Evolutionary conservation across 2,797 vertebrate species (phyloP).

Genomic region (Brotula barbata): DNA sequence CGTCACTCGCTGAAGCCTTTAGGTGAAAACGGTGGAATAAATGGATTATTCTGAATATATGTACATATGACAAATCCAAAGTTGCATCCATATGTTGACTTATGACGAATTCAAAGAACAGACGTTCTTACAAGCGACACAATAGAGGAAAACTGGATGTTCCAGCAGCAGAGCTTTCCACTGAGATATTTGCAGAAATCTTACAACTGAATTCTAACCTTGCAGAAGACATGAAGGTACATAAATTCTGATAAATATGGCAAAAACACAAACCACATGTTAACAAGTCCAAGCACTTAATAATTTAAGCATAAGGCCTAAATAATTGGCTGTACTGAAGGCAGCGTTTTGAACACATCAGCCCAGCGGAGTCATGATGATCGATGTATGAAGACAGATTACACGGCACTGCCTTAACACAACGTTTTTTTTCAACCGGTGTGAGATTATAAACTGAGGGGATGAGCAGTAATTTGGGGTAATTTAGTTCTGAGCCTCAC

Average conservation of each 20-base stretch:
- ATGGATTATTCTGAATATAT: neutral
- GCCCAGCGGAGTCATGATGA: conserved; percentile 21
- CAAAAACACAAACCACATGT: too few species aligned
- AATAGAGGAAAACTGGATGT: conserved; percentile 5
- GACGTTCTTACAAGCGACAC: conserved; percentile 4
- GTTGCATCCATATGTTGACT: too few species aligned
- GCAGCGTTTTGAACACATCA: conserved; percentile 31
- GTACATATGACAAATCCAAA: too few species aligned
- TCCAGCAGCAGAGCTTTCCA: conserved; percentile 15
- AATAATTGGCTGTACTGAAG: conserved; percentile 1
- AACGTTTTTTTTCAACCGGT: conserved; percentile 26
- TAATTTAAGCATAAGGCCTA: too few species aligned
- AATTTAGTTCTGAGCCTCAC: conserved; percentile 47
- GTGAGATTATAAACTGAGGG: conserved; percentile 36
- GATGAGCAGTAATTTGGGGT: conserved; percentile 63
- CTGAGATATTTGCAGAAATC: too few species aligned
- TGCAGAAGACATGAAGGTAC: conserved; percentile 46
- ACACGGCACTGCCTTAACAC: conserved; percentile 43
- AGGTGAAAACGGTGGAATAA: neutral
- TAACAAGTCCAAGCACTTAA: too few species aligned
- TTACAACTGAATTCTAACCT: conserved; percentile 1
- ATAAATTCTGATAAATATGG: conserved; percentile 33
- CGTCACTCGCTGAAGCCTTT: neutral
- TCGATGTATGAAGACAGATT: conserved; percentile 41
- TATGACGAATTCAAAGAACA: too few species aligned